Conservation (phyloP, 2,797 vertebrate genomes). For the Pangasius larnaudii region DNA sequence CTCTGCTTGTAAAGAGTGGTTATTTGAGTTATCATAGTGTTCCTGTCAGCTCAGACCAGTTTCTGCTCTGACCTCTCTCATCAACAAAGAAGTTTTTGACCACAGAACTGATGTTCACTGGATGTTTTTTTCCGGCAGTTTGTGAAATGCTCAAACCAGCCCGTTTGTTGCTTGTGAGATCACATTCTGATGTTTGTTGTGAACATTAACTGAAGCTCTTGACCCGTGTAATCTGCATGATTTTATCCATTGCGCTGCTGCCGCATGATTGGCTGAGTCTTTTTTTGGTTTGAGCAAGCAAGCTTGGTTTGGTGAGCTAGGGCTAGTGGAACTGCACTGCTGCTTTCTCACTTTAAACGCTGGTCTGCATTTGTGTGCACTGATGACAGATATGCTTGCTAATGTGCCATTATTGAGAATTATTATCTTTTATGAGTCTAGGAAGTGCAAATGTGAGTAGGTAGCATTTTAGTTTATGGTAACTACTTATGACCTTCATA, state of each 20-base stretch:
- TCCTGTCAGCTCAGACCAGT: not conserved
- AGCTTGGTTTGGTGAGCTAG: not conserved
- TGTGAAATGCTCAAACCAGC: not conserved
- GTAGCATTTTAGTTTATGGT: constrained; percentile 25
- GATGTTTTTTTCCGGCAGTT: not conserved
- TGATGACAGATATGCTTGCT: not conserved
- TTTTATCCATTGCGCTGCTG: not conserved
- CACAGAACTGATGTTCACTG: not conserved
- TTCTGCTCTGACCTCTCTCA: not conserved
- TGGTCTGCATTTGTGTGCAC: not conserved
- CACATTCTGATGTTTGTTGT: not conserved
- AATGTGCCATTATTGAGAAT: constrained; percentile 13
- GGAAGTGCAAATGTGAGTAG: constrained; percentile 10
- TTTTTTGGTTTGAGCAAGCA: not conserved
- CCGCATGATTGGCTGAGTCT: no score
- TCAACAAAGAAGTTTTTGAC: not conserved
- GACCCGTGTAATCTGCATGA: not conserved
- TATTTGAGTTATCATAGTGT: not conserved
- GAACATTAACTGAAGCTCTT: not conserved
- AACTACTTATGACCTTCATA: constrained; percentile 33
- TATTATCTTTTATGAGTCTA: constrained; percentile 23
- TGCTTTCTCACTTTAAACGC: not conserved
- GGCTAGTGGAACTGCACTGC: not conserved
- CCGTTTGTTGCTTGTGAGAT: not conserved
- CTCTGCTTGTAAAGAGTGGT: not conserved